phyloP scores from a whole-genome alignment of 1,140 invertebrate species.

The Homalodisca vitripennis region DNA sequence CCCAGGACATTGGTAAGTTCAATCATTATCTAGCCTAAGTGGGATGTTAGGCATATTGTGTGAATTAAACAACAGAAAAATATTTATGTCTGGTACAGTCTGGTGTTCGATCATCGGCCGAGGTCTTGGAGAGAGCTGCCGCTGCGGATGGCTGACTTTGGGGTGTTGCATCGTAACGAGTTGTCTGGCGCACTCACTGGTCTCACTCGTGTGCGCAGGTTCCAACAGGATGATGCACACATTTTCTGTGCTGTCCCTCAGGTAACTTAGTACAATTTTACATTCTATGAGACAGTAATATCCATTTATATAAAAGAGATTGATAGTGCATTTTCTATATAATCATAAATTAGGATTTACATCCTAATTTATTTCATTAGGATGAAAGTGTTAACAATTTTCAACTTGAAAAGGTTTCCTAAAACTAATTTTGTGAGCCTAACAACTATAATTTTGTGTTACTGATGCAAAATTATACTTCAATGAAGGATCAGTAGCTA shows the following conservation, averaged over 20 bases:
- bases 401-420: no score
- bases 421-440: no score
- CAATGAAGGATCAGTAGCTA: no score
- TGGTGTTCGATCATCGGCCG: conserved; percentile 85
- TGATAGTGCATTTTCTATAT: no score
- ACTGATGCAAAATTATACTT: no score
- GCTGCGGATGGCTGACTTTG: conserved; percentile 94
- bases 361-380: no score
- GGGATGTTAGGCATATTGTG: no score
- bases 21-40: background rate
- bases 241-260: conserved; percentile 95
- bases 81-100: no score
- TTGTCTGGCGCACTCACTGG: conserved; percentile 93
- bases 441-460: no score
- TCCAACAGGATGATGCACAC: conserved; percentile 99
- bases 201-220: conserved; percentile 90
- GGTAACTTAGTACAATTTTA: conserved; percentile 31
- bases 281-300: background rate
- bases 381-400: no score
- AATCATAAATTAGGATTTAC: no score
- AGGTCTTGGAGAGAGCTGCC: conserved; percentile 96
- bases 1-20: conserved; percentile 86
- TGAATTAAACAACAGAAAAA: no score
- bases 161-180: conserved; percentile 96
- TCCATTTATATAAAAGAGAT: background rate